Base-by-base conservation (phyloP, 1,140 invertebrate genomes). In the Dinoponera quadriceps region DNA sequence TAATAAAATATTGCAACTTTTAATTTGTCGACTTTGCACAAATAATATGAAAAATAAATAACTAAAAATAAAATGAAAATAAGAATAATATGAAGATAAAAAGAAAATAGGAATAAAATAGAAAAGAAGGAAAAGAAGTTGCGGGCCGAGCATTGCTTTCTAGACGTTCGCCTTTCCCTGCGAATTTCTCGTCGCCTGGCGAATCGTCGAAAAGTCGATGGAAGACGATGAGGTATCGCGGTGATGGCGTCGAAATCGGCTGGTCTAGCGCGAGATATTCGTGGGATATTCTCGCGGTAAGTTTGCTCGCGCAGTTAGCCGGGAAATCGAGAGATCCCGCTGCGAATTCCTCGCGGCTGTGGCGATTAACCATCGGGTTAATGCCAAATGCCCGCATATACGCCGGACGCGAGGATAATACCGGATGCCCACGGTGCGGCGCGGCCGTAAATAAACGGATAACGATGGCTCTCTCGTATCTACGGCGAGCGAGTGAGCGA, bases 361-460 rank as follows among this genome's bases (percentile, higher is more conserved):
- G 22, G 63, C 73, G 73, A 87, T 87, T 87, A 87, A 83, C n/a
- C 69, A 18, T 72, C 82, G 75, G 48, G 38, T 66, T 88, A 87
- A 87, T 75, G 85, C 82, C 82, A 88, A 86, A 85, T 87, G 60
- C 75, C 63, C 38, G 22, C 74, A 65, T 55, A 60, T 69, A 69
- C 44, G 44, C 22, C 54, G 85, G 68, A 57, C 57, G 80, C 60
- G 48, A 78, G 83, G 86, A 78, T 88, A 88, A 88, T 83, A 66
- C 72, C 71, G 77, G 86, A 86, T 80, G 78, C 86, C 38, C 38
- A 83, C 77, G 75, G 86, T 74, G 59, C 44, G 55, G 33, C 69
- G 27, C 44, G 69, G 84, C 85, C 85, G 85, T 91, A 91, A 91
- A 91, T 91, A 91, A 90, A 90, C 82, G 90, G 90, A 91, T 91